Evolutionary conservation across 2,113 vertebrate species (phyloP).

Genomic region (Neodon shergylaensis): DNA sequence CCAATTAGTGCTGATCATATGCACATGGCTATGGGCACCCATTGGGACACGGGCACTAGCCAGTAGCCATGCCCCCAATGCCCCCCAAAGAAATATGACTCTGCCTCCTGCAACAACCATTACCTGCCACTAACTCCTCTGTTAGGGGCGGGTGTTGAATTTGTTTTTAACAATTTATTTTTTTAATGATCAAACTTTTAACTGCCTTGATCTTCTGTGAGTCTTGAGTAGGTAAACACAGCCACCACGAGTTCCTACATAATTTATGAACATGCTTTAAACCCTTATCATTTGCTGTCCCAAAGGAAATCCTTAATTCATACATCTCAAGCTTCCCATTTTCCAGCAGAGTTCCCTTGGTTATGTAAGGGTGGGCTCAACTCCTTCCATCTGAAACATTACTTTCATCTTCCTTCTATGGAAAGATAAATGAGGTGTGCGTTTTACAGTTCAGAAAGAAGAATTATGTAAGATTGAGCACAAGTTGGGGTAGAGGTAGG

Average conservation of each 20-base stretch:
- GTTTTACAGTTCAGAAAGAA: not conserved
- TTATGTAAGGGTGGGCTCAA: conserved; percentile 2
- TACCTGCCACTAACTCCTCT: too few relatives aligned
- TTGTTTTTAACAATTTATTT: not conserved
- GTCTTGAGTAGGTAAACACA: not conserved
- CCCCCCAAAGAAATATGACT: not conserved
- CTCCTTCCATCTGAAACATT: conserved; percentile 10
- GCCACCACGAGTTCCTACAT: not conserved
- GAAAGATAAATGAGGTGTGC: not conserved
- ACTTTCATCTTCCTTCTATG: not conserved
- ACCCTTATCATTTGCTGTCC: not conserved
- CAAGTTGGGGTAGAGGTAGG: not conserved
- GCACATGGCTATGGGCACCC: not conserved
- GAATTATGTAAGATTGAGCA: not conserved
- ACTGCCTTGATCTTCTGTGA: not conserved
- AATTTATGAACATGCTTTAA: conserved; percentile 5
- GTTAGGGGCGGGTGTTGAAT: too few relatives aligned
- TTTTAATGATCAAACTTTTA: not conserved
- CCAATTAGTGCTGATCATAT: not conserved
- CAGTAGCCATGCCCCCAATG: not conserved
- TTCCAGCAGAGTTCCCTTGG: conserved; percentile 31
- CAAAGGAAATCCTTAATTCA: not conserved
- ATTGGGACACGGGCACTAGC: not conserved
- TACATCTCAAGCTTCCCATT: not conserved
- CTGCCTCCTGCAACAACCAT: not conserved